phyloP scores from a whole-genome alignment of 2,113 vertebrate genomes.

The Triplophysa tibetana region DNA sequence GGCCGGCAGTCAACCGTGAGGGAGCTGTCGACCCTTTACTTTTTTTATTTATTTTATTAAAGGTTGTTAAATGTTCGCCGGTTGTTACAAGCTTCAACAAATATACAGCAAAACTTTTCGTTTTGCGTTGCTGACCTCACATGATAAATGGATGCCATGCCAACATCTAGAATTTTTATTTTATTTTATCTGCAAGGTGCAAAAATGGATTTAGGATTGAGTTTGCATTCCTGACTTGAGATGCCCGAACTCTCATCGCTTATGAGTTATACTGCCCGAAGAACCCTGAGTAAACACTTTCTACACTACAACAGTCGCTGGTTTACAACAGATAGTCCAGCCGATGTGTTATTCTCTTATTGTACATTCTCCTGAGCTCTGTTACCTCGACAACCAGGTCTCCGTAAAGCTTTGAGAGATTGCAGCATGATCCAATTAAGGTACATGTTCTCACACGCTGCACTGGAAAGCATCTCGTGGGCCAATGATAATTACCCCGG shows the following conservation, averaged over 20 bases:
- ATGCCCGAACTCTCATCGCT: background rate
- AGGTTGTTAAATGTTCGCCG: too few species aligned
- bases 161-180: background rate
- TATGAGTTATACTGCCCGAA: background rate
- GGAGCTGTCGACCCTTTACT: too few species aligned
- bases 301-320: background rate
- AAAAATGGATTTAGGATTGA: slow-evolving; percentile 7
- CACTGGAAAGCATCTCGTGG: slow-evolving; percentile 46
- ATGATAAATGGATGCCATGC: background rate
- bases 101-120: background rate
- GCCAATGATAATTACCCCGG: slow-evolving; percentile 53
- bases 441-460: slow-evolving; percentile 51
- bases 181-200: background rate
- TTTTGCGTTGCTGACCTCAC: background rate
- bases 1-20: too few species aligned
- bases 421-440: slow-evolving; percentile 56
- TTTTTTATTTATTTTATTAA: too few species aligned
- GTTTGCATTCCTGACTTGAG: background rate
- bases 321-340: slow-evolving; percentile 19
- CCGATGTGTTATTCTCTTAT: slow-evolving; percentile 21
- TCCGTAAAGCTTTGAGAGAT: slow-evolving; percentile 44
- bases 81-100: too few species aligned
- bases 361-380: slow-evolving; percentile 41
- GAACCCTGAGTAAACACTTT: slow-evolving; percentile 36
- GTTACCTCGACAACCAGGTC: slow-evolving; percentile 50